phyloP scores from a whole-genome alignment of 2,888 invertebrate species.

The Acleris holmiana region DNA sequence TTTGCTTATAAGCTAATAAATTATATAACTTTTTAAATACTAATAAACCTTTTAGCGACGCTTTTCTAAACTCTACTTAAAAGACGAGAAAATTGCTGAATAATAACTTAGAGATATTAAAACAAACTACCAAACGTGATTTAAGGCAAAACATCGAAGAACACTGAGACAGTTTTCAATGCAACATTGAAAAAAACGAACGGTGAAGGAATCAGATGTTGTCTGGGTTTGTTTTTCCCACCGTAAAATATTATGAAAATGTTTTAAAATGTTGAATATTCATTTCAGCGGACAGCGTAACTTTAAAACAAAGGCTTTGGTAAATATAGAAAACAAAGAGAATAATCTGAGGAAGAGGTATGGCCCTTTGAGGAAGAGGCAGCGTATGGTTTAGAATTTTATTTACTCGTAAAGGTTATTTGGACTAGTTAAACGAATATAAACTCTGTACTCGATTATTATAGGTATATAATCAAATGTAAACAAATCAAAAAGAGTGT shows the following conservation, averaged over 20 bases:
- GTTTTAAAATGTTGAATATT: slow-evolving; percentile 10
- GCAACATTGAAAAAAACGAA: background rate
- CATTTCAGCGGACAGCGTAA: slow-evolving; percentile 6
- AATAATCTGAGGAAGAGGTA: slow-evolving; percentile 4
- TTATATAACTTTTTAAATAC: too few species aligned
- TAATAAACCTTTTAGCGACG: too few species aligned
- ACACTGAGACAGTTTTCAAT: background rate
- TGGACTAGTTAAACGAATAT: too few species aligned
- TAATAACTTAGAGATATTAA: too few species aligned
- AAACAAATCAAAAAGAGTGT: too few species aligned
- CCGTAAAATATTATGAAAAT: background rate
- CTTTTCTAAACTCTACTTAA: too few species aligned
- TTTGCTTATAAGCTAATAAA: too few species aligned
- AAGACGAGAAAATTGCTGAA: too few species aligned
- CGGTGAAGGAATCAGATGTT: background rate
- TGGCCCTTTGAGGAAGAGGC: background rate
- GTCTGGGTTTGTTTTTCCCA: background rate
- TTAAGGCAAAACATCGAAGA: background rate
- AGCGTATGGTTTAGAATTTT: background rate
- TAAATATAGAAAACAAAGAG: slow-evolving; percentile 2
- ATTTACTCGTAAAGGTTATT: too few species aligned
- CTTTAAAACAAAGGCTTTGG: slow-evolving; percentile 13
- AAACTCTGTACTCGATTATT: too few species aligned
- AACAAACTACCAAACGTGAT: too few species aligned
- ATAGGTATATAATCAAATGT: too few species aligned